Base-by-base conservation (phyloP, 1,140 invertebrate genomes). In the Ooceraea biroi region DNA sequence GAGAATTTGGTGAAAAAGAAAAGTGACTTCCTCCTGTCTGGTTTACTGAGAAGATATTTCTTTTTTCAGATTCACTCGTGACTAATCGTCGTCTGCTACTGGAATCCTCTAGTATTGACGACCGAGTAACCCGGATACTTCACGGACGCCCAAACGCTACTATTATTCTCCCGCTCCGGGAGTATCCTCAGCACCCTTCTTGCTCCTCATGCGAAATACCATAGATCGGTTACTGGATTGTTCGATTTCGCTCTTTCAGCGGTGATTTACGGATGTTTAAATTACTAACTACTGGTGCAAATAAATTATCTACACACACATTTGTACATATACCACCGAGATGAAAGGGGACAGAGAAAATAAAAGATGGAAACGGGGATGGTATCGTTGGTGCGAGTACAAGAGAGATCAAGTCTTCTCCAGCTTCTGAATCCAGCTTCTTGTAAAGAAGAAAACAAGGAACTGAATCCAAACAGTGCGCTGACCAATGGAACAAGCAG, bases 81-180 rank as follows among this genome's bases (percentile, higher is more conserved):
- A 90, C 88, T 91, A 91, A 92, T 93, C 87, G 66, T 44, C 52
- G 83, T 44, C 30, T 30, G 82, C 88, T 91, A 90, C 86, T 66
- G 85, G 83, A 90, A 91, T 89, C 83, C 69, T 82, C 85, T 65
- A 69, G 30, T 84, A 90, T 84, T 83, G 68, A 87, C 90, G 91
- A 92, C 89, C 91, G 89, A 91, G 82, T 93, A 91, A 93, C 90
- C 90, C 85, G 87, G 17, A 88, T 82, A 58, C 52, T 57, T 83
- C 55, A 86, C 82, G 50, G 52, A 14, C 48, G 44, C 30, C 5
- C 22, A 44, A 55, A n/a, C 25, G 60, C 63, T 76, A 68, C 83
- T 19, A 85, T 83, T 86, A 74, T 86, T 55, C 87, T 66, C 25
- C 65, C 25, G 25, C 12, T 48, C 1, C 4, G 10, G n/a, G n/a